Evolutionary conservation across 2,113 vertebrate genomes (phyloP).

Genomic region (Eulemur rufifrons): DNA sequence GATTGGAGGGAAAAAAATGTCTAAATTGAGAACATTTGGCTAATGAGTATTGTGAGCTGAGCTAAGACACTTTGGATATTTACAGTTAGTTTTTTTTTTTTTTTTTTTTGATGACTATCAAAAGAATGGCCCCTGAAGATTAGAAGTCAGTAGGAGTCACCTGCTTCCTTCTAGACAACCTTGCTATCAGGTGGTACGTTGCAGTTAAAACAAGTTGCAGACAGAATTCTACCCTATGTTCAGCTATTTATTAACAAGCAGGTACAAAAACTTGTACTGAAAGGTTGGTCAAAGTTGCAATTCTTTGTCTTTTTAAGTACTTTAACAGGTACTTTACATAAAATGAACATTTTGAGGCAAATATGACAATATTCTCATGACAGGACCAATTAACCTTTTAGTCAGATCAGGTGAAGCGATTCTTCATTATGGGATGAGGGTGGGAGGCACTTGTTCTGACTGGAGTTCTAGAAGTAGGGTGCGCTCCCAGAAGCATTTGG

Average conservation of each 20-base stretch:
- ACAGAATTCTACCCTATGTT: not conserved
- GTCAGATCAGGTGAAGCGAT: not conserved
- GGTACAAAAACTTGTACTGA: not conserved
- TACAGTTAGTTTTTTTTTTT: not conserved
- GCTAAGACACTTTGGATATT: not conserved
- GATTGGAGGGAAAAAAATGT: not conserved
- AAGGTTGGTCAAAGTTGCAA: not conserved
- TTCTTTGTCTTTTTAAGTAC: not conserved
- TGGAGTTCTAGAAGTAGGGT: not conserved
- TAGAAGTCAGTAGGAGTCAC: not conserved
- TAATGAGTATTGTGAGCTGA: not conserved
- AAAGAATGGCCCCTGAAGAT: not conserved
- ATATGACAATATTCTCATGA: not conserved
- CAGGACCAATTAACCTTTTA: not conserved
- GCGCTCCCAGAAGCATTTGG: not conserved
- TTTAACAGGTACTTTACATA: not conserved
- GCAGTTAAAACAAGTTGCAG: slow-evolving; percentile 12
- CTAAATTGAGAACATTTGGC: not conserved
- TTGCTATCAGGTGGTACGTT: not conserved
- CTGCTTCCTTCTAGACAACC: not conserved
- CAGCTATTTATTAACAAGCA: not conserved
- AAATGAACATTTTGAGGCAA: not conserved
- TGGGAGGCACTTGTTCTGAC: not conserved
- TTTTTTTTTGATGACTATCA: not conserved
- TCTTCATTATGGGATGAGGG: not conserved